phyloP scores from a whole-genome alignment of 2,113 vertebrate genomes.

The Tylochromis polylepis region DNA sequence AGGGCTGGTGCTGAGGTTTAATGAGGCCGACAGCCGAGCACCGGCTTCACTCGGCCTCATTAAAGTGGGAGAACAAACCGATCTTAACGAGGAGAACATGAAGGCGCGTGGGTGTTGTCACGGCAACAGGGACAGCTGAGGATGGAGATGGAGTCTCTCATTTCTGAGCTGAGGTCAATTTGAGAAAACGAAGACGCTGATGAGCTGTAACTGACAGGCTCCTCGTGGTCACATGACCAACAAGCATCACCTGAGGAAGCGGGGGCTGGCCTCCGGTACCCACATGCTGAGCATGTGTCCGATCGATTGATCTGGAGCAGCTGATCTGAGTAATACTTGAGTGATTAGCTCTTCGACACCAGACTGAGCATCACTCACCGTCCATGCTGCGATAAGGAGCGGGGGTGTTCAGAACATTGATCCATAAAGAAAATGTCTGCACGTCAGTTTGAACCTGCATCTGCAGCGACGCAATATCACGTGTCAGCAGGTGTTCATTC shows the following conservation, averaged over 20 bases:
- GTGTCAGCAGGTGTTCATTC: neutral
- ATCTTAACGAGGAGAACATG: neutral
- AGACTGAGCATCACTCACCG: neutral
- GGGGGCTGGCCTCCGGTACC: neutral
- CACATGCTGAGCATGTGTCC: neutral
- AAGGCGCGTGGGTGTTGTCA: slow-evolving; percentile 18
- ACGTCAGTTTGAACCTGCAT: neutral
- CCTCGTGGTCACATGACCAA: neutral
- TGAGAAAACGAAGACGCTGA: neutral
- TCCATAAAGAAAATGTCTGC: neutral
- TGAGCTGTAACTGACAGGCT: neutral
- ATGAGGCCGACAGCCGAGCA: neutral
- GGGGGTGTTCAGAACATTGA: neutral
- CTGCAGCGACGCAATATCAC: neutral
- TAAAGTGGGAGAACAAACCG: neutral
- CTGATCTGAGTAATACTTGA: neutral
- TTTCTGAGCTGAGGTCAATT: neutral
- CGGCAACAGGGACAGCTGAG: neutral
- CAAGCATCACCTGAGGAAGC: neutral
- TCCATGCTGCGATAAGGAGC: too few species aligned
- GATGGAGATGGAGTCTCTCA: neutral
- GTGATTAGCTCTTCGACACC: neutral
- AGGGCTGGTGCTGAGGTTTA: neutral
- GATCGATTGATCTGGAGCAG: neutral
- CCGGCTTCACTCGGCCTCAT: neutral